A percentile compares a stretch with the other conserved stretches of the same genome.
These are phyloP conservation scores for Anthophora plumipes DNA, from an alignment of 2,888 invertebrate species.

Conservation along the genomic window DNA sequence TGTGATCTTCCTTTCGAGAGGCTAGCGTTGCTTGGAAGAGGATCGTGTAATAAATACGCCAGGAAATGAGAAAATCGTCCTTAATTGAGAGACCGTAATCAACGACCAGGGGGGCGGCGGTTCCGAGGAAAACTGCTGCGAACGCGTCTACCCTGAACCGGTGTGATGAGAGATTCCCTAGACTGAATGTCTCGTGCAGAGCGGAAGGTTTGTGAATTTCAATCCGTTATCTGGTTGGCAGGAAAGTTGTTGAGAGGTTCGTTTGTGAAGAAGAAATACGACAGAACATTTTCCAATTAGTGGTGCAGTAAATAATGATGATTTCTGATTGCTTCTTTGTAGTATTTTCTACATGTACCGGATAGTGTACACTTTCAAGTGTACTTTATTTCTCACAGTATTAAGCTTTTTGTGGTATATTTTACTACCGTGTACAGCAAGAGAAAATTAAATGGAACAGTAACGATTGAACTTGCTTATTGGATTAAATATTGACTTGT, in stretches of 20 bases:
- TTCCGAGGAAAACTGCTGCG: slow-evolving; percentile 21
- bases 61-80: slow-evolving; percentile 38
- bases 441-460: too few relatives aligned
- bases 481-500: too few relatives aligned
- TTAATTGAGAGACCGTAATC: slow-evolving; percentile 39
- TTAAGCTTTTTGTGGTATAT: too few relatives aligned
- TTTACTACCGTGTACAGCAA: too few relatives aligned
- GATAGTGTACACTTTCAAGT: too few relatives aligned
- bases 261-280: background rate
- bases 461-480: too few relatives aligned
- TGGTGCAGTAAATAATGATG: background rate
- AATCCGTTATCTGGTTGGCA: background rate
- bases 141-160: background rate
- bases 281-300: background rate
- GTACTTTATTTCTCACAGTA: too few relatives aligned
- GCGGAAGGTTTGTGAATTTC: background rate
- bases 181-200: background rate
- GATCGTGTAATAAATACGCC: slow-evolving; percentile 16
- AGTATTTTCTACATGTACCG: too few relatives aligned
- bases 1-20: slow-evolving; percentile 21
- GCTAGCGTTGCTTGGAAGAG: background rate
- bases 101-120: background rate
- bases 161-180: background rate
- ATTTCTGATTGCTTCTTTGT: background rate
- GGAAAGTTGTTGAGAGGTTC: background rate